Evolutionary conservation across 2,797 vertebrate species (phyloP).

Genomic region (Notolepis coatsorum): DNA sequence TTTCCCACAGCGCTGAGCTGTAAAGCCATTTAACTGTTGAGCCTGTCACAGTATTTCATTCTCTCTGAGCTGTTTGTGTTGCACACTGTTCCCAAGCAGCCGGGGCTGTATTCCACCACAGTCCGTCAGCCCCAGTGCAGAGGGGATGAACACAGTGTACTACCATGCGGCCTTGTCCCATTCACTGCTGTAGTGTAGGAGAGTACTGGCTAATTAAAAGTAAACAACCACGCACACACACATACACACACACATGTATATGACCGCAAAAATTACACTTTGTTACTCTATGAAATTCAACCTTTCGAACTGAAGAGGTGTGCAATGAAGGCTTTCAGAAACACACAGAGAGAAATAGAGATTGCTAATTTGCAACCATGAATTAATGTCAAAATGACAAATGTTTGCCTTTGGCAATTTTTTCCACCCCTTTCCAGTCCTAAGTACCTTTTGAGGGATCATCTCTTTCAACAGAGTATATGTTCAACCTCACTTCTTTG

Average conservation of each 20-base stretch:
- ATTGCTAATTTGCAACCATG: constrained; percentile 55
- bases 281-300: constrained; percentile 41
- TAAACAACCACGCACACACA: constrained; percentile 51
- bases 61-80: constrained; percentile 60
- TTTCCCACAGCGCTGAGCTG: constrained; percentile 44
- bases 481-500: not conserved
- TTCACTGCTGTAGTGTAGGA: constrained; percentile 13
- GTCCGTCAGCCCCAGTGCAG: constrained; percentile 34
- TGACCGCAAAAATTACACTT: constrained; percentile 51
- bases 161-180: constrained; percentile 28
- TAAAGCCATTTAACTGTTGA: constrained; percentile 60
- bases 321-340: constrained; percentile 29
- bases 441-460: constrained; percentile 9
- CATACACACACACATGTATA: constrained; percentile 31
- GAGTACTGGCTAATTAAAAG: constrained; percentile 41
- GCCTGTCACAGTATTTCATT: constrained; percentile 66
- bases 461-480: constrained; percentile 27
- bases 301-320: constrained; percentile 44
- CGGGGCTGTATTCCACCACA: constrained; percentile 39
- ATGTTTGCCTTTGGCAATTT: constrained; percentile 53
- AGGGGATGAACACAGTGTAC: constrained; percentile 36
- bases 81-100: constrained; percentile 45
- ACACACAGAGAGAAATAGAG: not conserved
- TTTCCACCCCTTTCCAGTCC: constrained; percentile 32
- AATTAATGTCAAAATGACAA: constrained; percentile 65